A percentile compares a stretch with the other conserved stretches of the same genome.
Conservation (phyloP, 1,140 invertebrate species). For the Drosophila trapezifrons region DNA sequence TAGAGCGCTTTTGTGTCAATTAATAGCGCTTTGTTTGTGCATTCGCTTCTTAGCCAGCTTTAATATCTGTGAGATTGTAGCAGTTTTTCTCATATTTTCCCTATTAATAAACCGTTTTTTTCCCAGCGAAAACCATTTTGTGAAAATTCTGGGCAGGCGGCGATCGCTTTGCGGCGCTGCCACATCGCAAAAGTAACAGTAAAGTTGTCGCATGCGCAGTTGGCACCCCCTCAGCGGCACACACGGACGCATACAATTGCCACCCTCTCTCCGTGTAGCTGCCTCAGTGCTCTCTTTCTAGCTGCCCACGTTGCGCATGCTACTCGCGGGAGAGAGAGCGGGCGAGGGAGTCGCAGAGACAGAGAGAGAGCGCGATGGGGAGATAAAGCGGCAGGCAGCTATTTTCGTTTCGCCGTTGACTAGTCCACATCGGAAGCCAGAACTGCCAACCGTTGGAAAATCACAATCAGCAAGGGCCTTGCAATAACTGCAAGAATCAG, state of each 20-base stretch:
- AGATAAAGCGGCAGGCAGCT: slow-evolving; percentile 53
- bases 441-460: slow-evolving; percentile 32
- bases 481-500: slow-evolving; percentile 3
- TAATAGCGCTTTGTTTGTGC: neutral
- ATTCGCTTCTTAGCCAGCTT: neutral
- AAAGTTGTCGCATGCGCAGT: slow-evolving; percentile 78
- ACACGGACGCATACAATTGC: slow-evolving; percentile 19
- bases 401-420: slow-evolving; percentile 63
- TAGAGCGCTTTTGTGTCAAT: neutral
- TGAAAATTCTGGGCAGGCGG: neutral
- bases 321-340: slow-evolving; percentile 60
- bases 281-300: slow-evolving; percentile 26
- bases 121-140: neutral
- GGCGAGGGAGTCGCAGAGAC: slow-evolving; percentile 29
- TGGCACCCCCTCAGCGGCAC: slow-evolving; percentile 8
- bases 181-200: slow-evolving; percentile 43
- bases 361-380: slow-evolving; percentile 11
- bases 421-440: slow-evolving; percentile 46
- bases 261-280: slow-evolving; percentile 65
- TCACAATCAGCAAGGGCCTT: slow-evolving; percentile 8
- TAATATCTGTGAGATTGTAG: neutral
- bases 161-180: slow-evolving; percentile 42
- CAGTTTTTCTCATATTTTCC: neutral
- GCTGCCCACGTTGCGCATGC: slow-evolving; percentile 65
- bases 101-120: neutral